These are phyloP conservation scores for Tachysurus vachellii DNA, from an alignment of 2,113 vertebrate genomes.

Conservation along the genomic window DNA sequence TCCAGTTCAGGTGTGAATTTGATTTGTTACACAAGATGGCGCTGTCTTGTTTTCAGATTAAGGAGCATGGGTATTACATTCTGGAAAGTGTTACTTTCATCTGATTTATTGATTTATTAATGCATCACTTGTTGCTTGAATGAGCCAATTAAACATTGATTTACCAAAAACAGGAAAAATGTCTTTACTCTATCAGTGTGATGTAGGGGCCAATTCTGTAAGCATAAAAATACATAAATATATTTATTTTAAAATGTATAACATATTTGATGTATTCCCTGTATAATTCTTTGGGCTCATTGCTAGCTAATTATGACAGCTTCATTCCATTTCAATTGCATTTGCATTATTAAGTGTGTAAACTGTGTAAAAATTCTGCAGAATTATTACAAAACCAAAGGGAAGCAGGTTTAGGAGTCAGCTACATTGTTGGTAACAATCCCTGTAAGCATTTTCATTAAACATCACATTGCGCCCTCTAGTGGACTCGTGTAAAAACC, in stretches of 20 bases:
- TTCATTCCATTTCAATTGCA: too few relatives aligned
- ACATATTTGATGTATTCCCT: too few relatives aligned
- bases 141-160: background rate
- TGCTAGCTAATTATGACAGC: too few relatives aligned
- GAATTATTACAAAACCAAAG: too few relatives aligned
- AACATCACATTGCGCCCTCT: slow-evolving; percentile 15
- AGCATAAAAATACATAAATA: too few relatives aligned
- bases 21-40: background rate
- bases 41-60: background rate
- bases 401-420: too few relatives aligned
- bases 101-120: background rate
- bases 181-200: too few relatives aligned
- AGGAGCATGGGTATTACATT: background rate
- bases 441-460: background rate
- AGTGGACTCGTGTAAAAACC: slow-evolving; percentile 2
- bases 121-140: background rate
- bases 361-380: background rate
- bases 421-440: too few relatives aligned
- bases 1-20: background rate
- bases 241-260: too few relatives aligned
- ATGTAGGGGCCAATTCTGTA: too few relatives aligned
- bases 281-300: too few relatives aligned
- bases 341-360: background rate
- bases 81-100: background rate
- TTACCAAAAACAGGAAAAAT: too few relatives aligned